Base-by-base conservation (phyloP, 2,113 vertebrate genomes). In the Chaenogobius annularis region DNA sequence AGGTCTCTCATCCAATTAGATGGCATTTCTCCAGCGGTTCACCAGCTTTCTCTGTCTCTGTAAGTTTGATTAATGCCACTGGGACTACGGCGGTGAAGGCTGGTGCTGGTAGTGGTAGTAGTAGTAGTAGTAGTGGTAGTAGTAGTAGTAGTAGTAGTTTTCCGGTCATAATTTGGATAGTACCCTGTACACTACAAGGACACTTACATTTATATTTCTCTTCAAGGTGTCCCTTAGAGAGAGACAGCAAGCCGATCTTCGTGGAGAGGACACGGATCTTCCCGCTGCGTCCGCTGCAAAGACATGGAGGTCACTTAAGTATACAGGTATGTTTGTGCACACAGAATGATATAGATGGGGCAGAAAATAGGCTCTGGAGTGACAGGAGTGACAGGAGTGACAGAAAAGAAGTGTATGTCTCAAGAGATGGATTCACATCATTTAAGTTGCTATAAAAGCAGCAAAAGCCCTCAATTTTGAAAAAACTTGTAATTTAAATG, bases 181-280 rank as follows among this genome's bases (percentile, higher is more conserved):
- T 37, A 19, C 10, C n/a, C 8, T 5, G 61, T 3, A 37, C 70
- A 52, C 68, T 78, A 6, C 64, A 35, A 17, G 26, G 26, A 17
- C 91, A 90, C 97, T 94, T 95, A 97, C 98, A 95, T 95, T 94
- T 95, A 87, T 99, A 99, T 78, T 99, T 99, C 81, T 99, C 97
- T 83, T 98, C 97, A 85, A 99, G 91, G 77, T 97, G 95, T 35
- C 96, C 97, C 85, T 98, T 99, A 71, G 94, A 98, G 72, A 99
- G 95, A 72, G 95, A 97, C 56, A 98, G 96, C 83, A 99, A 87
- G 50, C 96, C 97, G 61, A 99, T 98, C 93, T 98, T 98, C 93
- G 97, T 92, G 77, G 97, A 98, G 75, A 98, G 94, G 66, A 96
- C 95, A 31, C 98, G 93, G 72, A 98, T 96, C 92, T 97, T 99